phyloP scores from a whole-genome alignment of 2,797 vertebrate species.

The Vireo griseus region DNA sequence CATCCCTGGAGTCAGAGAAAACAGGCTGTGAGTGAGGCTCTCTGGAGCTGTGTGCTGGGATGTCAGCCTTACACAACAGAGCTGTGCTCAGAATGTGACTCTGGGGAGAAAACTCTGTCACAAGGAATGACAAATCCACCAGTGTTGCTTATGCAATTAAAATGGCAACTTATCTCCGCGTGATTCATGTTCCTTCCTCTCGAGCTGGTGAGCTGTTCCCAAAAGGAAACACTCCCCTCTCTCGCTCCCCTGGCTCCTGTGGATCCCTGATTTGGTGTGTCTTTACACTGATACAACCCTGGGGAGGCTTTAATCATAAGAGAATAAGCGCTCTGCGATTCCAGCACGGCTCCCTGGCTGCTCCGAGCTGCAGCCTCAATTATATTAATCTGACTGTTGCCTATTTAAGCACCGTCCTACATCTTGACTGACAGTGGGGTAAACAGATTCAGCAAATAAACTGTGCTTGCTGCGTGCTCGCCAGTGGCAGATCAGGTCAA shows the following conservation, averaged over 20 bases:
- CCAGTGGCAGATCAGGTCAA: conserved; percentile 37
- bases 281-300: background rate
- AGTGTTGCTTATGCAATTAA: conserved; percentile 11
- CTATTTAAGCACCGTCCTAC: background rate
- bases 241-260: background rate
- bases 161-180: background rate
- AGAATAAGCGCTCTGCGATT: background rate
- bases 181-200: conserved; percentile 3
- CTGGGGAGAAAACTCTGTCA: background rate
- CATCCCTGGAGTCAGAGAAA: background rate
- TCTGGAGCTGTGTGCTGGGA: background rate
- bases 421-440: conserved; percentile 6
- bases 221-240: background rate
- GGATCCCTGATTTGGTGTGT: background rate
- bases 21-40: background rate
- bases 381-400: conserved; percentile 7
- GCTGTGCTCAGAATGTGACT: background rate
- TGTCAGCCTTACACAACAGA: background rate
- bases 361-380: background rate
- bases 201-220: background rate
- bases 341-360: background rate
- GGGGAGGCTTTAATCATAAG: background rate
- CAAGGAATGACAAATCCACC: conserved; percentile 27
- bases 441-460: conserved; percentile 38
- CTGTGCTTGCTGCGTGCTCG: background rate